A percentile compares a stretch with the other conserved stretches of the same genome.
These are phyloP conservation scores for Anarsia innoxiella DNA, from an alignment of 2,888 invertebrate species.

Conservation along the genomic window DNA sequence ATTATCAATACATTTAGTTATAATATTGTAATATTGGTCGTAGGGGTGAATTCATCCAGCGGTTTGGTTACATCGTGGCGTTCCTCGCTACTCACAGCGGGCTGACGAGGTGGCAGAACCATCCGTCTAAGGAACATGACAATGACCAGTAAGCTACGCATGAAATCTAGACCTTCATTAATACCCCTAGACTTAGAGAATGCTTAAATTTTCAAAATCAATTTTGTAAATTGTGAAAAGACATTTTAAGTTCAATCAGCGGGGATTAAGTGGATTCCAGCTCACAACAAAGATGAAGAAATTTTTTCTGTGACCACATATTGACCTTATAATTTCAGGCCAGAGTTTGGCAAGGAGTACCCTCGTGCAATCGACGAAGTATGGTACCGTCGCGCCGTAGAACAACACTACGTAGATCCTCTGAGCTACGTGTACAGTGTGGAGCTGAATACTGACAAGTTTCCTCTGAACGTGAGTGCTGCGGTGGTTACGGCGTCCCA, in stretches of 20 bases:
- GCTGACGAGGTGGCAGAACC: slow-evolving; percentile 90
- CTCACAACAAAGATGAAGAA: neutral
- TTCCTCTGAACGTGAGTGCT: slow-evolving; percentile 74
- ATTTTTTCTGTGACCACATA: too few species aligned
- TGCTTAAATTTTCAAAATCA: neutral
- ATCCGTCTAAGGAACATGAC: slow-evolving; percentile 58
- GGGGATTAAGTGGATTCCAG: neutral
- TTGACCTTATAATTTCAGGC: slow-evolving; percentile 59
- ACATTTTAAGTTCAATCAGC: neutral
- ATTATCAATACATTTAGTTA: too few species aligned
- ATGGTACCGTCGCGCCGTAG: slow-evolving; percentile 92
- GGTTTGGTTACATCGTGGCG: slow-evolving; percentile 88
- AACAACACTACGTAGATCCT: slow-evolving; percentile 85
- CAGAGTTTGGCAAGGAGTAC: slow-evolving; percentile 82
- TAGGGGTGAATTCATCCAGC: slow-evolving; percentile 88
- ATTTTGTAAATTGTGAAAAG: neutral
- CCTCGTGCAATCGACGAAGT: slow-evolving; percentile 89
- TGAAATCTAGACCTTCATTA: too few species aligned
- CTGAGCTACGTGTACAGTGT: slow-evolving; percentile 85
- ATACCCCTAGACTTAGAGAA: too few species aligned
- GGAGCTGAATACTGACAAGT: slow-evolving; percentile 53
- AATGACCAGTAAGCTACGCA: slow-evolving; percentile 45
- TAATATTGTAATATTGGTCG: slow-evolving; percentile 37
- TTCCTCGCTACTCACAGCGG: slow-evolving; percentile 95
- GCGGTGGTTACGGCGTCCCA: slow-evolving; percentile 90